Evolutionary conservation across 2,113 vertebrate species (phyloP).

Genomic region (Seriola rivoliana): DNA sequence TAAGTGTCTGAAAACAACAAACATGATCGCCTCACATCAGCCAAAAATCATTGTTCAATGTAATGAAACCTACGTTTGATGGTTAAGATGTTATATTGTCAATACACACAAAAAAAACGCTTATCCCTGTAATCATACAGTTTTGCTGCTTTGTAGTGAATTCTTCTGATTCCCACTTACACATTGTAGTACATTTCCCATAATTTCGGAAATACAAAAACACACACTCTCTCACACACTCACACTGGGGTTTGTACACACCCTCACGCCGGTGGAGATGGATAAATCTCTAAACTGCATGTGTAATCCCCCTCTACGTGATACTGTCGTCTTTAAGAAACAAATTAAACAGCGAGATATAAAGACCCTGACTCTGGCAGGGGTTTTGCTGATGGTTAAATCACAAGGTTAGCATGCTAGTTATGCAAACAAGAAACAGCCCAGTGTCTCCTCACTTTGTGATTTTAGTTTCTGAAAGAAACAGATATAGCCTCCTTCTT

Average conservation of each 20-base stretch:
- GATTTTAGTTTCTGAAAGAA: conserved; percentile 48
- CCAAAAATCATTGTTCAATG: no score
- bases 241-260: neutral
- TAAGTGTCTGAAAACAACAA: no score
- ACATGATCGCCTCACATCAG: no score
- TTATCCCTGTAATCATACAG: no score
- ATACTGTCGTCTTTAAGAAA: conserved; percentile 29
- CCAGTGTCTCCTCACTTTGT: conserved; percentile 32
- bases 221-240: neutral
- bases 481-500: conserved; percentile 46
- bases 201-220: neutral
- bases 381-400: conserved; percentile 21
- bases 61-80: no score
- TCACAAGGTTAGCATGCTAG: conserved; percentile 26
- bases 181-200: neutral
- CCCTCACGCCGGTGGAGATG: neutral
- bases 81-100: no score
- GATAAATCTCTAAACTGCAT: neutral
- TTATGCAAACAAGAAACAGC: conserved; percentile 49
- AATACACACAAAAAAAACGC: no score
- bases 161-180: neutral
- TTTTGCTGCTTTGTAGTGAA: no score
- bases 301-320: conserved; percentile 6
- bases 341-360: conserved; percentile 1
- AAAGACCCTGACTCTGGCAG: neutral